phyloP scores from a whole-genome alignment of 2,797 vertebrate species.

The Spinus pinus region DNA sequence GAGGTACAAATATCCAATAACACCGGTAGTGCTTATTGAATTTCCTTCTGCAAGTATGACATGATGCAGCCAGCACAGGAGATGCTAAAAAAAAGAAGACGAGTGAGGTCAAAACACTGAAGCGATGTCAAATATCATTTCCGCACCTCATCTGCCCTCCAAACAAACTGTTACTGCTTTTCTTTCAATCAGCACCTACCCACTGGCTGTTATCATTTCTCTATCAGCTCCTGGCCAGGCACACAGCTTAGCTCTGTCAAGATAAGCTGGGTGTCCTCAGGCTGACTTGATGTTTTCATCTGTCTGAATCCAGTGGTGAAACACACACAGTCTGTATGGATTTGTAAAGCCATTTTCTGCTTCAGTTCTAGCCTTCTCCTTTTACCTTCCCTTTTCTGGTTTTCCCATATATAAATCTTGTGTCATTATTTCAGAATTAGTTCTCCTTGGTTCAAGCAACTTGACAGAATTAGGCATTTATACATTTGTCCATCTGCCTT shows the following conservation, averaged over 20 bases:
- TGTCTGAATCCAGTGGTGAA: neutral
- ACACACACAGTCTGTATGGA: neutral
- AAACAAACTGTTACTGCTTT: neutral
- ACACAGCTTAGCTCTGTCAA: neutral
- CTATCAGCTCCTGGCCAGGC: neutral
- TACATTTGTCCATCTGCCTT: neutral
- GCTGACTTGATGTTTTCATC: neutral
- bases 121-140: neutral
- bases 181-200: neutral
- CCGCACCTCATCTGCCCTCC: neutral
- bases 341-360: neutral
- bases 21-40: neutral
- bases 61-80: neutral
- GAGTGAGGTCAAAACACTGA: neutral
- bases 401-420: neutral
- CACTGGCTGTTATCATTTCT: neutral
- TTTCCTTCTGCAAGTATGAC: constrained; percentile 3
- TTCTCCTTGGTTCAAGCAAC: neutral
- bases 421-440: neutral
- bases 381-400: neutral
- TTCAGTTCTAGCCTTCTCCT: neutral
- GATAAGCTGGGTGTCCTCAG: neutral
- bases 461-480: neutral
- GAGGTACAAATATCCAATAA: neutral
- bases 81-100: neutral